Evolutionary conservation across 2,113 vertebrate species (phyloP), one percentile per base, ranked within the genome.

Genomic region (Bubalus kerabau): DNA sequence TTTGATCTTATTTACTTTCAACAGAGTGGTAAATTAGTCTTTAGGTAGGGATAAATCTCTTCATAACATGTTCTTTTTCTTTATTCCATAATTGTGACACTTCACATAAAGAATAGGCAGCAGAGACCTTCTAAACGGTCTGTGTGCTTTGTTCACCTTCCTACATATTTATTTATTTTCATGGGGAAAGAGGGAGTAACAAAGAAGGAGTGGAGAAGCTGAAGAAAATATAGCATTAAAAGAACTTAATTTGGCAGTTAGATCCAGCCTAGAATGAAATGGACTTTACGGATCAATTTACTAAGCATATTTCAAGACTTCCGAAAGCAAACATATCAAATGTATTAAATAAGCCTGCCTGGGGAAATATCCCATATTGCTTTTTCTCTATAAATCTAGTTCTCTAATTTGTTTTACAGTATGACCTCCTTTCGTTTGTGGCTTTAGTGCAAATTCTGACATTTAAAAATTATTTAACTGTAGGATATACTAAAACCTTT

Each of bases 321-420:
- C 54, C 12, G 26, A 95, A 97, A 74, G n/a, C 30, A 97, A 96
- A 78, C 19, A 86, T 52, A 85, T 94, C 78, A 92, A 90, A 81
- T 48, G 94, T 97, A 91, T 92, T 97, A 97, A 96, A 94, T 91
- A 97, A 97, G 5, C 10, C 28, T 92, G 88, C 95, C 93, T 92
- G 16, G 15, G 78, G 94, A 98, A 94, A 95, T 84, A 90, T 30
- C 54, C 36, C 48, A 67, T 30, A 84, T 76, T 97, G 81, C 82
- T 74, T 91, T 95, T 95, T 64, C 88, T 90, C 7, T 82, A 78
- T 93, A 93, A 97, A 90, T 95, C 28, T 24, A 97, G 84, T 92
- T 97, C 76, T 97, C 43, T 90, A 92, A 97, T 95, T 95, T 95
- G 95, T 97, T 97, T 97, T 95, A 98, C 36, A 92, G 95, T 95